phyloP scores from a whole-genome alignment of 2,113 vertebrate species.

The Pteropus alecto region DNA sequence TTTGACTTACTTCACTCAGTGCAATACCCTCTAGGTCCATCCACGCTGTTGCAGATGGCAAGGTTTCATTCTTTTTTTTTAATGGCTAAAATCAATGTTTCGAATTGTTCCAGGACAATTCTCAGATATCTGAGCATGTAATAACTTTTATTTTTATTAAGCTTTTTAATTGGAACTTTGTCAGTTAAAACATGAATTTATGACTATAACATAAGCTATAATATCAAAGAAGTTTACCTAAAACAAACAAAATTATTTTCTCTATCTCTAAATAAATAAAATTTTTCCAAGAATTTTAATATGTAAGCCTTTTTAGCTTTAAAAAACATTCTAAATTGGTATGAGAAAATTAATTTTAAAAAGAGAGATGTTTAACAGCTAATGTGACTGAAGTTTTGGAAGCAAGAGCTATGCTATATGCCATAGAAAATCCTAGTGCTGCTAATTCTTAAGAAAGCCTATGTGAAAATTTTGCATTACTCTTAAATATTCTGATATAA shows the following conservation, averaged over 20 bases:
- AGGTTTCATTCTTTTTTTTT: too few relatives aligned
- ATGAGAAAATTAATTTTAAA: background rate
- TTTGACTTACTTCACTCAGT: too few relatives aligned
- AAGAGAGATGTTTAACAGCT: background rate
- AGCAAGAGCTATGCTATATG: background rate
- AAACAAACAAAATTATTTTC: background rate
- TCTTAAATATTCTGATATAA: background rate
- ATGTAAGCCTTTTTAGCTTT: background rate
- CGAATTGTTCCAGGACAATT: background rate
- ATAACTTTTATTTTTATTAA: background rate
- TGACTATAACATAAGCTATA: background rate
- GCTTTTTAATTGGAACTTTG: background rate
- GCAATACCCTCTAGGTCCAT: too few relatives aligned
- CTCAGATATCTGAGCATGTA: background rate
- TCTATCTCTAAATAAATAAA: background rate
- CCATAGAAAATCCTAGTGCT: background rate
- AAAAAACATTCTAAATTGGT: background rate
- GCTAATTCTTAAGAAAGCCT: background rate
- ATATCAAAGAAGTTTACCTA: background rate
- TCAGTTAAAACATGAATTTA: background rate
- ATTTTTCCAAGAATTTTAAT: background rate
- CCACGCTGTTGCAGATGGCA: too few relatives aligned
- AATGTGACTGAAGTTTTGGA: background rate
- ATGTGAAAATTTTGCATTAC: background rate
- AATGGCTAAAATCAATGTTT: too few relatives aligned